Conservation (phyloP, 2,113 vertebrate species). For the Anarrhichthys ocellatus region DNA sequence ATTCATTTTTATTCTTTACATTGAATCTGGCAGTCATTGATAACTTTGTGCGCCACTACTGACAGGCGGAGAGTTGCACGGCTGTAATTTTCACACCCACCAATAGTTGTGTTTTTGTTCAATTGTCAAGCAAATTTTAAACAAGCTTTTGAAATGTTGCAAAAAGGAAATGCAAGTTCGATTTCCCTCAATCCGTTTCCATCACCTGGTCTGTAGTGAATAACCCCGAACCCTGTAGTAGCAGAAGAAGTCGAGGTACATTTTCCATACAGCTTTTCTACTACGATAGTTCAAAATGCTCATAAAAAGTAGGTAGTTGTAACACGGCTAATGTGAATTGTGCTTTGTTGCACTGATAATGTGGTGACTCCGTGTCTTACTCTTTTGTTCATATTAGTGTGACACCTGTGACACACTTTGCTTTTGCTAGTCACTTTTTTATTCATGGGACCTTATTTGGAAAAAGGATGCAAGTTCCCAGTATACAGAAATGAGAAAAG, state of each 20-base stretch:
- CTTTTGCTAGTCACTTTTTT: not conserved
- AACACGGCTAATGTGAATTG: too few relatives aligned
- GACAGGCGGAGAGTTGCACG: not conserved
- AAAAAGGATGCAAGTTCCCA: conserved; percentile 10
- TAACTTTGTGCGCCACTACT: not conserved
- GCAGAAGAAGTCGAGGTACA: too few relatives aligned
- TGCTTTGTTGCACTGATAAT: too few relatives aligned
- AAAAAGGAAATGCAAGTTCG: not conserved
- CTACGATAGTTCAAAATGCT: too few relatives aligned
- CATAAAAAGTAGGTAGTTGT: too few relatives aligned
- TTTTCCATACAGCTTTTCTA: too few relatives aligned
- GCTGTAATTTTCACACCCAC: not conserved
- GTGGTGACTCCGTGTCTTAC: too few relatives aligned
- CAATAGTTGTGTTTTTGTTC: not conserved
- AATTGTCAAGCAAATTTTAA: not conserved
- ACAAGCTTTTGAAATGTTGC: not conserved
- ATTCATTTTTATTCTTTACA: not conserved
- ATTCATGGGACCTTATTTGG: not conserved
- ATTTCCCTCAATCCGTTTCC: not conserved
- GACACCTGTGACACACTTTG: too few relatives aligned
- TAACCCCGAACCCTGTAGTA: too few relatives aligned
- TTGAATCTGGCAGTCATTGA: not conserved
- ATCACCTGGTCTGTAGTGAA: not conserved
- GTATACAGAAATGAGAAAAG: conserved; percentile 15
- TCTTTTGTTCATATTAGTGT: too few relatives aligned